phyloP scores from a whole-genome alignment of 2,797 vertebrate genomes.

The Spheniscus humboldti region DNA sequence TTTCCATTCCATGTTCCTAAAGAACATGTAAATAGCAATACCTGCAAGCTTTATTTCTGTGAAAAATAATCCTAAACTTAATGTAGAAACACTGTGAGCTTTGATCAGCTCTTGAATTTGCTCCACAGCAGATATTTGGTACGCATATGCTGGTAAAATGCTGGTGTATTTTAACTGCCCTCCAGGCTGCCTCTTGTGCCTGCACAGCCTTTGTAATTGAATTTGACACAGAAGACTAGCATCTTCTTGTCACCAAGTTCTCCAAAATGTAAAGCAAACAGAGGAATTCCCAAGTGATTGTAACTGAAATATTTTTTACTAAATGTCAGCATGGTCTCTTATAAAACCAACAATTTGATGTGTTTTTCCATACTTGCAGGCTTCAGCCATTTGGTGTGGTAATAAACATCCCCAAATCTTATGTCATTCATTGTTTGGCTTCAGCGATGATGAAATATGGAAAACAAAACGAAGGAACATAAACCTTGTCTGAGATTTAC shows the following conservation, averaged over 20 bases:
- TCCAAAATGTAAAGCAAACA: not conserved
- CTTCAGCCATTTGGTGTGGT: not conserved
- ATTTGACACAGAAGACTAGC: not conserved
- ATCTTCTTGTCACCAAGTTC: not conserved
- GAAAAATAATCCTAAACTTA: not conserved
- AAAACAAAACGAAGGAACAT: constrained; percentile 33
- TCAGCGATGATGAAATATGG: constrained; percentile 13
- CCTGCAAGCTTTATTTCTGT: not conserved
- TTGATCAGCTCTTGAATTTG: not conserved
- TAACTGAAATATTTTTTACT: not conserved
- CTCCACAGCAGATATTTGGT: not conserved
- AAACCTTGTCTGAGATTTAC: constrained; percentile 12
- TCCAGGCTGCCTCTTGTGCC: not conserved
- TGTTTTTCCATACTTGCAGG: not conserved
- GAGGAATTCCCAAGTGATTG: not conserved
- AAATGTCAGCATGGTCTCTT: not conserved
- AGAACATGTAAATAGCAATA: not conserved
- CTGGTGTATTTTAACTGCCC: not conserved
- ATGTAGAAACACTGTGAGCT: not conserved
- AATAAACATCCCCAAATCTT: constrained; percentile 6
- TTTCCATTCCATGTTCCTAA: not conserved
- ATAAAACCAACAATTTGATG: not conserved
- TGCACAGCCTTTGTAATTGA: not conserved
- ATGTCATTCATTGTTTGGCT: constrained; percentile 11
- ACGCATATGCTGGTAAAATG: not conserved